Percentiles rank a stretch among this genome's conserved stretches.
Conservation (phyloP, 2,113 vertebrate species). For the Arvicanthis niloticus region DNA sequence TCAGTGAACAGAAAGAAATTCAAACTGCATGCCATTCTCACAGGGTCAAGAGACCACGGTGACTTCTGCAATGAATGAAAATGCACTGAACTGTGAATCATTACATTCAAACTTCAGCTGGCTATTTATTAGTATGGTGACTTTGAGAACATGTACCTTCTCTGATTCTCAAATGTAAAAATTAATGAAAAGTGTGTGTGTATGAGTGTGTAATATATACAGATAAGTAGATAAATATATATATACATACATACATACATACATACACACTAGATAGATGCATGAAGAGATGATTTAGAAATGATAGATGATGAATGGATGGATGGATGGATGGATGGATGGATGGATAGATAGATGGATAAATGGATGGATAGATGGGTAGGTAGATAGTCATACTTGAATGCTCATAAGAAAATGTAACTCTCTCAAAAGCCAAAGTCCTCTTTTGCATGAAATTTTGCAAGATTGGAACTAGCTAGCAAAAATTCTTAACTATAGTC, state of each 20-base stretch:
- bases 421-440: conserved; percentile 13
- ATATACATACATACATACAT: background rate
- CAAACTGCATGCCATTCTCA: background rate
- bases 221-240: background rate
- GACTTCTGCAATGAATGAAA: background rate
- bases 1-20: background rate
- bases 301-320: too few relatives aligned
- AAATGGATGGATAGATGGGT: background rate
- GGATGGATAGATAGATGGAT: background rate
- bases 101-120: background rate
- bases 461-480: background rate
- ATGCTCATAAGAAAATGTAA: conserved; percentile 8
- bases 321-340: too few relatives aligned
- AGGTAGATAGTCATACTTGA: background rate
- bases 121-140: background rate
- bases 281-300: background rate
- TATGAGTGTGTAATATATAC: background rate
- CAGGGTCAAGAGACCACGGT: background rate
- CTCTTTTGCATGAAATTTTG: background rate
- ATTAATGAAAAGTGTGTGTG: background rate
- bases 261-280: background rate
- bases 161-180: background rate
- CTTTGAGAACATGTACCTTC: background rate
- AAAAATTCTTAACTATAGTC: background rate
- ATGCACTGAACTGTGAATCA: background rate